Evolutionary conservation across 1,140 invertebrate genomes (phyloP).

Genomic region (Zaprionus tsacasi): DNA sequence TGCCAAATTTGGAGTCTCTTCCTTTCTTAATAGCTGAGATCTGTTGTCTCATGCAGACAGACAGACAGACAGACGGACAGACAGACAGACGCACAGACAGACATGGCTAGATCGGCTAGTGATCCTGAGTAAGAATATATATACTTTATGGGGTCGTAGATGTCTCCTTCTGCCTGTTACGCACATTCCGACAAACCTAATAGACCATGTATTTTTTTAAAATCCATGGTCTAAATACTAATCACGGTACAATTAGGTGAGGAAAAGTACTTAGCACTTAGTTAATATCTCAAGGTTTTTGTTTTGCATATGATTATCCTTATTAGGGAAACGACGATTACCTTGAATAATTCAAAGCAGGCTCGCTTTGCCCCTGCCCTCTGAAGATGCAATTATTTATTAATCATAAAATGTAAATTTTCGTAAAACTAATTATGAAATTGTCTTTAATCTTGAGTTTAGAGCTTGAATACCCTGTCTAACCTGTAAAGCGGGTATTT

Average conservation of each 20-base stretch:
- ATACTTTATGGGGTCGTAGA: no score
- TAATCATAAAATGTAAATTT: conserved; percentile 5
- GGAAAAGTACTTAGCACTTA: neutral
- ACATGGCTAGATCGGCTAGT: no score
- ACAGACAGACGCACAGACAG: no score
- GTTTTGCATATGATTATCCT: neutral
- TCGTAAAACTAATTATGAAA: neutral
- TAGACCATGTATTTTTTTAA: no score
- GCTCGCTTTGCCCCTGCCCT: neutral
- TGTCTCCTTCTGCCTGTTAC: no score
- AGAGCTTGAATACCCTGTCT: neutral
- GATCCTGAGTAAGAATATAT: no score
- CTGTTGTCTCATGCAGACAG: no score
- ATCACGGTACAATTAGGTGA: neutral
- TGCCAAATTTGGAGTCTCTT: no score
- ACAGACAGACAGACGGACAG: no score
- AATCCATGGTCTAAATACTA: no score
- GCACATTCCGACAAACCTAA: no score
- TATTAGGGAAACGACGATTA: neutral
- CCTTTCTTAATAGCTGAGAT: no score
- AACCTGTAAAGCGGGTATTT: neutral
- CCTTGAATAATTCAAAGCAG: neutral
- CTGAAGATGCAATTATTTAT: neutral
- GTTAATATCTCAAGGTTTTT: neutral
- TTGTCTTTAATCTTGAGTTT: neutral